A percentile compares a stretch with the other conserved stretches of the same genome.
Conservation (phyloP, 2,888 invertebrate genomes). For the Hanleya hanleyi region DNA sequence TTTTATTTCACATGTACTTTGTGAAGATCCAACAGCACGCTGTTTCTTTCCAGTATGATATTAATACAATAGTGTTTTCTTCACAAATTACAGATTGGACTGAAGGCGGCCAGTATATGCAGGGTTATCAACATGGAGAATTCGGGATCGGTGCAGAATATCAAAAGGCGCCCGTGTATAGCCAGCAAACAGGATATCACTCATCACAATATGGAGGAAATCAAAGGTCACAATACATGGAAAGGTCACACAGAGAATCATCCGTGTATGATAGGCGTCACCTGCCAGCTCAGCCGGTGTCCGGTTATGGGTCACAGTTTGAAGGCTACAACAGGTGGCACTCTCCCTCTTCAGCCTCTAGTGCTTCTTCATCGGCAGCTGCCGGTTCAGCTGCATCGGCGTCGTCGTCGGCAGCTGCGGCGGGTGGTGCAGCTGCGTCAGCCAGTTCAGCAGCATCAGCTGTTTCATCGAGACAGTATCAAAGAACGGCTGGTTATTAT, state of each 20-base stretch:
- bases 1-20: no score
- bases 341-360: not conserved
- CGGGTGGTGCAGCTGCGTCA: not conserved
- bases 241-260: no score
- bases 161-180: no score
- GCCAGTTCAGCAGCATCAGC: no score
- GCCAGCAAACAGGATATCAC: no score
- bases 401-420: not conserved
- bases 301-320: not conserved
- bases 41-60: not conserved
- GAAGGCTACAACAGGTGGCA: no score
- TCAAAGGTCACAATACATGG: no score
- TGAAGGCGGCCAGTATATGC: not conserved
- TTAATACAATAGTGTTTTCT: not conserved
- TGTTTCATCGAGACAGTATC: no score
- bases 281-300: not conserved
- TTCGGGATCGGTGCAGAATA: slow-evolving; percentile 1
- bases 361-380: not conserved
- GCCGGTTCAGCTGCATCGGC: not conserved
- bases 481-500: not conserved
- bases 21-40: not conserved
- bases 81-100: not conserved
- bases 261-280: not conserved
- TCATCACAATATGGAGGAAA: no score
- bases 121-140: not conserved